Conservation (phyloP, 2,113 vertebrate genomes). For the Eonycteris spelaea region DNA sequence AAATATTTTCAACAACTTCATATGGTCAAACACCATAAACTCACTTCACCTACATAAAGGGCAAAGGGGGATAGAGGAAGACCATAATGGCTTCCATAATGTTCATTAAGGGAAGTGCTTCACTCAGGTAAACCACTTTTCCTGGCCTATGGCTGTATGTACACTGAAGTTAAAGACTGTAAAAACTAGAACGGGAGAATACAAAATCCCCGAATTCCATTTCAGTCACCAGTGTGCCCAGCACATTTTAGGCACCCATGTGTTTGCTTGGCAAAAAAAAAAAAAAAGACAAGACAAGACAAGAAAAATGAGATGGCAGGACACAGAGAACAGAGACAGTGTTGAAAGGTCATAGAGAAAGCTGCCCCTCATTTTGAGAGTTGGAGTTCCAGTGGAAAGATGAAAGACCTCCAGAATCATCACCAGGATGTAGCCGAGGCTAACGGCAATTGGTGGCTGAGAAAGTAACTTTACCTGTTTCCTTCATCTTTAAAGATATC, state of each 20-base stretch:
- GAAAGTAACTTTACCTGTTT: neutral
- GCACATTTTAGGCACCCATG: conserved; percentile 21
- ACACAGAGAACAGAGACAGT: neutral
- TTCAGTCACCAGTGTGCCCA: neutral
- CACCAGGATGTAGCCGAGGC: neutral
- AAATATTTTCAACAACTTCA: neutral
- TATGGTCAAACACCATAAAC: neutral
- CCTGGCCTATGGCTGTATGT: neutral
- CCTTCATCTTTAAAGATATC: neutral
- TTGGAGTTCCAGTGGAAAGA: neutral
- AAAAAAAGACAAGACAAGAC: too few relatives aligned
- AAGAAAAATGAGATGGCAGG: neutral
- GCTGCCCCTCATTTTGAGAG: neutral
- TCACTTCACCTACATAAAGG: neutral
- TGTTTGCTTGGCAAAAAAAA: conserved; percentile 38
- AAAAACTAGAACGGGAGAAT: neutral
- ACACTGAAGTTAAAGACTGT: neutral
- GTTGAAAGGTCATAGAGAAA: neutral
- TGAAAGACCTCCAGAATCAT: neutral
- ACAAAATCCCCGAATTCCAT: conserved; percentile 25
- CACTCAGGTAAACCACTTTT: neutral
- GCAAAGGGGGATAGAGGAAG: neutral
- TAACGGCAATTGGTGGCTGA: neutral
- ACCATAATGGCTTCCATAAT: too few relatives aligned
- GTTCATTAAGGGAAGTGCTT: neutral